phyloP scores from a whole-genome alignment of 1,140 invertebrate genomes.

The Thrips palmi region DNA sequence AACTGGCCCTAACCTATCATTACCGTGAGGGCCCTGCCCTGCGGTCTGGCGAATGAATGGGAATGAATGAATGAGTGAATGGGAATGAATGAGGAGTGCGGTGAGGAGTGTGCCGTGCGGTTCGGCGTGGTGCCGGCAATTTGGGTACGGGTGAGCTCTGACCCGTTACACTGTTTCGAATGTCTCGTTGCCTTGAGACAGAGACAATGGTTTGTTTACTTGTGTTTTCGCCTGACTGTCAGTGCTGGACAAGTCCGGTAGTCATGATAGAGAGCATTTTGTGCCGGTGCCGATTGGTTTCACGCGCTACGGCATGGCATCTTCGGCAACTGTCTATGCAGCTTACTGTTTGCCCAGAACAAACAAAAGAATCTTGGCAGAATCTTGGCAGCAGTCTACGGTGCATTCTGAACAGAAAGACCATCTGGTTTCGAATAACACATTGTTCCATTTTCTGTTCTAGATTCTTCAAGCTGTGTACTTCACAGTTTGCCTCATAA shows the following conservation, averaged over 20 bases:
- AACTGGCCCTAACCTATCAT: background rate
- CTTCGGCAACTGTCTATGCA: too few relatives aligned
- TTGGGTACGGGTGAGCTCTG: conserved; percentile 2
- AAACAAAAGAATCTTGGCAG: conserved; percentile 2
- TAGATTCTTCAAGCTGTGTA: conserved; percentile 59
- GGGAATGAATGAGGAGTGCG: background rate
- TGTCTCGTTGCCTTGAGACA: too few relatives aligned
- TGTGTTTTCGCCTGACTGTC: too few relatives aligned
- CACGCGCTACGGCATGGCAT: too few relatives aligned
- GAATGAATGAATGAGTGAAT: background rate
- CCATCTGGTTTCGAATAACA: conserved; percentile 4
- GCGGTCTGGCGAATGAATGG: background rate
- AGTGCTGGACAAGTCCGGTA: too few relatives aligned
- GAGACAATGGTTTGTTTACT: too few relatives aligned
- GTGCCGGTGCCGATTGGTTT: too few relatives aligned
- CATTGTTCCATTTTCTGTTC: conserved; percentile 17
- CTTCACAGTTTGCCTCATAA: conserved; percentile 46
- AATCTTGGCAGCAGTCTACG: background rate
- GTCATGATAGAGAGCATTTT: too few relatives aligned
- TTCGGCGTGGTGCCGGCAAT: background rate
- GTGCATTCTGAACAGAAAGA: background rate
- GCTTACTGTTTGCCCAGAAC: too few relatives aligned
- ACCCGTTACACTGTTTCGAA: conserved; percentile 1
- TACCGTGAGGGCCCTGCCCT: background rate
- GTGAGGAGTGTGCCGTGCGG: background rate